Evolutionary conservation across 2,888 invertebrate genomes (phyloP).

Genomic region (Subacronicta megacephala): DNA sequence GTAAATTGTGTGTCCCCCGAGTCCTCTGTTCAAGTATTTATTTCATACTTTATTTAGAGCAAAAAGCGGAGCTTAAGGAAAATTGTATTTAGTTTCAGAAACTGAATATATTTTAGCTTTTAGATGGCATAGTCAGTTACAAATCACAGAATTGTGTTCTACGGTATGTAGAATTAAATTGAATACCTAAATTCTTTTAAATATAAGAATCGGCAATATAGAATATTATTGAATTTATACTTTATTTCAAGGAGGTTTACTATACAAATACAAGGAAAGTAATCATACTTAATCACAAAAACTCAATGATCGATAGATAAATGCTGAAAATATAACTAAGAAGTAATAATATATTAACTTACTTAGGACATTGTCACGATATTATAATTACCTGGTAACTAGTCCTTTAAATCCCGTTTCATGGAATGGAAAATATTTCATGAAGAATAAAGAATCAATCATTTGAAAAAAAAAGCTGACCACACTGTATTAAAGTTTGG

Average conservation of each 20-base stretch:
- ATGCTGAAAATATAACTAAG: no score
- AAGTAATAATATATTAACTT: background rate
- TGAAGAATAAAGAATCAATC: conserved; percentile 57
- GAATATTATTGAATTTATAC: no score
- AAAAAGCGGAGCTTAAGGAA: conserved; percentile 15
- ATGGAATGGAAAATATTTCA: conserved; percentile 31
- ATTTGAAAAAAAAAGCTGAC: conserved; percentile 29
- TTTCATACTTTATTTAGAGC: conserved; percentile 41
- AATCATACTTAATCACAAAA: no score
- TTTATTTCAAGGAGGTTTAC: no score
- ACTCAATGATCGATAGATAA: no score
- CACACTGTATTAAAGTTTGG: conserved; percentile 30
- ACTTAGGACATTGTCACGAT: background rate
- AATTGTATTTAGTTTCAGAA: conserved; percentile 18
- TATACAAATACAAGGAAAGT: no score
- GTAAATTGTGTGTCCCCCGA: conserved; percentile 61
- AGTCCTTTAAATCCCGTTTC: conserved; percentile 32
- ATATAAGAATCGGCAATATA: no score
- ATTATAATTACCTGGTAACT: no score
- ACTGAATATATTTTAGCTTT: conserved; percentile 10
- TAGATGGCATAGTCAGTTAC: no score
- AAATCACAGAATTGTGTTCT: no score
- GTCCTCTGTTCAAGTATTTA: conserved; percentile 49
- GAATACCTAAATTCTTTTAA: no score
- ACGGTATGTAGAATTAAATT: no score